Evolutionary conservation across 2,888 invertebrate species (phyloP), one percentile per base, ranked within the genome.

Genomic region (Eupithecia vulgata): DNA sequence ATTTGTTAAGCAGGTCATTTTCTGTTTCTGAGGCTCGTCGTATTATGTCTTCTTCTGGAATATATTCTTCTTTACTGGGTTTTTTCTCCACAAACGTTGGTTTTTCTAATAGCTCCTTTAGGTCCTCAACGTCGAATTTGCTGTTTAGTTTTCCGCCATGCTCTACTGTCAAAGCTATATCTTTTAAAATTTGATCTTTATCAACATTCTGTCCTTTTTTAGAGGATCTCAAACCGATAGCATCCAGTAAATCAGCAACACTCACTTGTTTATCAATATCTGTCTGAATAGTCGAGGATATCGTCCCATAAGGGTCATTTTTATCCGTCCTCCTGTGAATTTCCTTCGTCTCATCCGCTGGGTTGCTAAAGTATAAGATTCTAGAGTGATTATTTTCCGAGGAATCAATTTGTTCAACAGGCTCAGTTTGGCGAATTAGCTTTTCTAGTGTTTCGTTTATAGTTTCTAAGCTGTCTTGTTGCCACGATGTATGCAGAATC

Each of bases 401-500:
- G 34, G 17, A 66, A 17, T 59, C 65, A 30, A n/a, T 37, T 8
- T 25, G 34, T 42, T 64, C 52, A 0, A 13, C 48, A 35, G 52
- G 12, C 13, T 57, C 34, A 21, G 74, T 72, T 72, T 76, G 78
- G 64, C 78, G 70, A 40, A 79, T 76, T 1, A 79, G 70, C n/a
- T 73, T 70, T 17, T 79, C 78, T 40, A 79, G 30, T 7, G 76
- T 74, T 5, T 76, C 75, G 21, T 59, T 74, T 66, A 67, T 67
- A 40, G 35, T 73, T 57, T 79, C 79, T 64, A 68, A 69, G 17
- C 59, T 70, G 25, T 76, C 74, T 71, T 74, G 72, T 70, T 79
- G 78, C 68, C 72, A 73, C 67, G 76, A 78, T 67, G 67, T 37
- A 45, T 52, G 34, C 5, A 72, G 65, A 7, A 30, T 40, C 35